Evolutionary conservation across 1,140 invertebrate species (phyloP).

Genomic region (Scaptomyza graminum): DNA sequence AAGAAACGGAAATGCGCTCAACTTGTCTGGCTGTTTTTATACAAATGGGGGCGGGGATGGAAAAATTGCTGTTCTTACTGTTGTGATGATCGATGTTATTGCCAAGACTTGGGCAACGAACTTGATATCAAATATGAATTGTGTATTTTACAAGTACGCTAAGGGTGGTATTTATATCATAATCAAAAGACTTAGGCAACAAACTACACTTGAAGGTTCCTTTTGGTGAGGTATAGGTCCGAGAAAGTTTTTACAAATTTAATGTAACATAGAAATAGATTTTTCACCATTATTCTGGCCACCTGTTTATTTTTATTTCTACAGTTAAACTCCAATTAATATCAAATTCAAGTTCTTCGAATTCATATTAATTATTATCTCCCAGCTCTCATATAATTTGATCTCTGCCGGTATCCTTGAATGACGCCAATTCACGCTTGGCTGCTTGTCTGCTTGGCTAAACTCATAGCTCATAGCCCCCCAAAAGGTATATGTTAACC

Average conservation of each 20-base stretch:
- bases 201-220: neutral
- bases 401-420: slow-evolving; percentile 62
- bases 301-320: too few species aligned
- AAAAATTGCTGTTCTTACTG: neutral
- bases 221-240: too few species aligned
- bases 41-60: neutral
- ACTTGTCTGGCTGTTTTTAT: slow-evolving; percentile 41
- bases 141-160: slow-evolving; percentile 23
- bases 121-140: slow-evolving; percentile 44
- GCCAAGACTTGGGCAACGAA: slow-evolving; percentile 37
- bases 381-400: neutral
- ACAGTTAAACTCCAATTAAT: neutral
- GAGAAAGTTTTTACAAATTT: too few species aligned
- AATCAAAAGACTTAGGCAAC: slow-evolving; percentile 21
- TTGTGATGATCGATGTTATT: slow-evolving; percentile 51
- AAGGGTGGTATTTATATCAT: neutral
- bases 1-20: slow-evolving; percentile 77
- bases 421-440: slow-evolving; percentile 57
- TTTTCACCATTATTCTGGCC: too few species aligned
- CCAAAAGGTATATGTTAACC: slow-evolving; percentile 9
- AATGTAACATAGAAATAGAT: too few species aligned
- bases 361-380: slow-evolving; percentile 1
- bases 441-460: slow-evolving; percentile 50
- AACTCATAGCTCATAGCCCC: slow-evolving; percentile 28
- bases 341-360: neutral